These are phyloP conservation scores for Lacerta bilineata DNA, from an alignment of 2,797 vertebrate species.

Conservation along the genomic window DNA sequence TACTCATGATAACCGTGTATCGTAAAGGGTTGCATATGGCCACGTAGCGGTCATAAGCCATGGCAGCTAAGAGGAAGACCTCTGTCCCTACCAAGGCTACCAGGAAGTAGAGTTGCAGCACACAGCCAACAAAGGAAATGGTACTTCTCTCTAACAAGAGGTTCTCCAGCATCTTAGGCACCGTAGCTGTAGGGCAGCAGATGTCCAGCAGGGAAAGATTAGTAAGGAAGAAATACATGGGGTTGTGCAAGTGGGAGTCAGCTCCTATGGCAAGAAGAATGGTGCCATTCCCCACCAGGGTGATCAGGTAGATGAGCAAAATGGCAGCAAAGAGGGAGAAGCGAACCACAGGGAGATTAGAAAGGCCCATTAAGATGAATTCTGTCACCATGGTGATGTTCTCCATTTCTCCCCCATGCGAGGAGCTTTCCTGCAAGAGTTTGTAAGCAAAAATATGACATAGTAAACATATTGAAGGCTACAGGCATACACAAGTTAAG, in stretches of 20 bases:
- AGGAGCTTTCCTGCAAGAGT: not conserved
- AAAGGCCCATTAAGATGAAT: slow-evolving; percentile 63
- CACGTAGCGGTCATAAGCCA: slow-evolving; percentile 52
- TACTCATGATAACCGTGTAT: slow-evolving; percentile 31
- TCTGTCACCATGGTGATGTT: slow-evolving; percentile 6
- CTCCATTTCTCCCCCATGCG: not conserved
- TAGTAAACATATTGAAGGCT: not conserved
- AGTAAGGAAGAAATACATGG: slow-evolving; percentile 53
- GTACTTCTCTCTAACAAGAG: not conserved
- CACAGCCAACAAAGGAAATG: slow-evolving; percentile 40
- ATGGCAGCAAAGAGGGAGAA: slow-evolving; percentile 52
- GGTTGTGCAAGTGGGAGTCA: slow-evolving; percentile 56
- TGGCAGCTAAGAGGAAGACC: slow-evolving; percentile 22
- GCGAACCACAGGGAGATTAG: slow-evolving; percentile 49
- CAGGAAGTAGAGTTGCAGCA: slow-evolving; percentile 26
- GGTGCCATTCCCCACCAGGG: slow-evolving; percentile 53
- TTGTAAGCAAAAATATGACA: not conserved
- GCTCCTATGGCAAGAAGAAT: slow-evolving; percentile 61
- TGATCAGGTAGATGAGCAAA: slow-evolving; percentile 52
- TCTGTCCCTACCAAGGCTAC: slow-evolving; percentile 32
- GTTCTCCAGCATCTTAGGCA: slow-evolving; percentile 42
- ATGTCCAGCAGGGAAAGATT: slow-evolving; percentile 51
- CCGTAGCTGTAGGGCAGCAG: slow-evolving; percentile 17
- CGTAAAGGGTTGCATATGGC: slow-evolving; percentile 51
- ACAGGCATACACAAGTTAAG: not conserved